Conservation (phyloP, 2,888 invertebrate genomes). For the Cephus rjabovi region DNA sequence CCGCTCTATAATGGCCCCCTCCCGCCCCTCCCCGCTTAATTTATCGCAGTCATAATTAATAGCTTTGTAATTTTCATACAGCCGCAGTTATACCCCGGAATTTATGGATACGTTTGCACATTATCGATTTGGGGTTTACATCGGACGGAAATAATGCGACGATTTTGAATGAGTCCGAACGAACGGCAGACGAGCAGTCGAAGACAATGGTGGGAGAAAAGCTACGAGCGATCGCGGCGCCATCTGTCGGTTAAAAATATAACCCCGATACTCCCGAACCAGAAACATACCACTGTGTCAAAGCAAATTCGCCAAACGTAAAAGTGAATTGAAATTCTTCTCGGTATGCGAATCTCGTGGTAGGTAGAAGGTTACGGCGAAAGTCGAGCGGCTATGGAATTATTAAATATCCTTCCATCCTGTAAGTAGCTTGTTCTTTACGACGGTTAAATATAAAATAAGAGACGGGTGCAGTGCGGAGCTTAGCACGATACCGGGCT, state of each 20-base stretch:
- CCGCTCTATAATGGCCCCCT: slow-evolving; percentile 64
- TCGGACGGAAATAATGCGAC: slow-evolving; percentile 1
- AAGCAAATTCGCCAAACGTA: background rate
- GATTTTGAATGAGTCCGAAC: background rate
- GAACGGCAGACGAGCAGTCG: background rate
- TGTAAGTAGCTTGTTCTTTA: slow-evolving; percentile 64
- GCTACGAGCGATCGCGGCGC: background rate
- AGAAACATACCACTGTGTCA: background rate
- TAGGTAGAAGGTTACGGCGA: background rate
- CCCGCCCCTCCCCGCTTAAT: slow-evolving; percentile 50
- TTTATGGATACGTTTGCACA: slow-evolving; percentile 57
- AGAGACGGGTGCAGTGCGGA: slow-evolving; percentile 52
- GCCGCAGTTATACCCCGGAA: slow-evolving; percentile 38
- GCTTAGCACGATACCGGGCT: slow-evolving; percentile 56
- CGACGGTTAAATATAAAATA: slow-evolving; percentile 66
- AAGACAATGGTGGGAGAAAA: background rate
- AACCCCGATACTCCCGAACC: background rate
- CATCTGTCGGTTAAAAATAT: background rate
- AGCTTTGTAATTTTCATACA: slow-evolving; percentile 67
- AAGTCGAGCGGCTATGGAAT: slow-evolving; percentile 35
- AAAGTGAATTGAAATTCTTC: background rate
- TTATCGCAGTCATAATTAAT: slow-evolving; percentile 67
- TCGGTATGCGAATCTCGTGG: background rate
- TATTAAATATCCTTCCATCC: slow-evolving; percentile 60
- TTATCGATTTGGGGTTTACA: slow-evolving; percentile 48